These are phyloP conservation scores for Pseudopodoces humilis DNA, from an alignment of 2,113 vertebrate species.

Conservation along the genomic window DNA sequence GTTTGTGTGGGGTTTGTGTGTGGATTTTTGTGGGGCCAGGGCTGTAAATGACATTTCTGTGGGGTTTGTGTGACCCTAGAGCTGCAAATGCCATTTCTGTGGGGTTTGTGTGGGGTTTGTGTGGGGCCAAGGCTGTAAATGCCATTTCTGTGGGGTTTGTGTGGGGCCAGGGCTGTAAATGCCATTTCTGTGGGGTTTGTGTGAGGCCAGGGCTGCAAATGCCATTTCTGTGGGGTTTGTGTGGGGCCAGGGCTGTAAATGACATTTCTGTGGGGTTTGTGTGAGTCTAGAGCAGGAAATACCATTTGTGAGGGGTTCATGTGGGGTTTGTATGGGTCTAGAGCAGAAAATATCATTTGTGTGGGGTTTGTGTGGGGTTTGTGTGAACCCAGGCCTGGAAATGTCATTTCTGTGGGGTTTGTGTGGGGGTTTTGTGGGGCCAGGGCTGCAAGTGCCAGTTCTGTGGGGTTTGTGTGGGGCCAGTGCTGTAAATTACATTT, in stretches of 20 bases:
- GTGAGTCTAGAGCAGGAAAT: rapidly evolving
- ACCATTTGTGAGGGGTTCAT: neutral
- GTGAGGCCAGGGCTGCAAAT: neutral
- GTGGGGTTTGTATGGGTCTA: too few relatives aligned
- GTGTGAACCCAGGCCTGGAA: rapidly evolving
- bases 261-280: neutral
- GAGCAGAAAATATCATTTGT: too few relatives aligned
- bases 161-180: rapidly evolving
- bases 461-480: neutral
- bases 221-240: neutral
- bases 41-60: too few relatives aligned
- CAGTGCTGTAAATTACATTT: too few relatives aligned
- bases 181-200: neutral
- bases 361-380: neutral
- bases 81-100: too few relatives aligned
- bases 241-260: neutral
- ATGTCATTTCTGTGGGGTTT: neutral
- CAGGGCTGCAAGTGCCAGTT: neutral
- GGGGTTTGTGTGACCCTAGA: too few relatives aligned
- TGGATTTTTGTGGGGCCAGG: too few relatives aligned
- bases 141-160: rapidly evolving
- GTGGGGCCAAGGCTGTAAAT: rapidly evolving
- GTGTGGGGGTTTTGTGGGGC: neutral
- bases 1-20: neutral
- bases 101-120: too few relatives aligned